Evolutionary conservation across 2,113 vertebrate genomes (phyloP).

Genomic region (Syngnathus typhle): DNA sequence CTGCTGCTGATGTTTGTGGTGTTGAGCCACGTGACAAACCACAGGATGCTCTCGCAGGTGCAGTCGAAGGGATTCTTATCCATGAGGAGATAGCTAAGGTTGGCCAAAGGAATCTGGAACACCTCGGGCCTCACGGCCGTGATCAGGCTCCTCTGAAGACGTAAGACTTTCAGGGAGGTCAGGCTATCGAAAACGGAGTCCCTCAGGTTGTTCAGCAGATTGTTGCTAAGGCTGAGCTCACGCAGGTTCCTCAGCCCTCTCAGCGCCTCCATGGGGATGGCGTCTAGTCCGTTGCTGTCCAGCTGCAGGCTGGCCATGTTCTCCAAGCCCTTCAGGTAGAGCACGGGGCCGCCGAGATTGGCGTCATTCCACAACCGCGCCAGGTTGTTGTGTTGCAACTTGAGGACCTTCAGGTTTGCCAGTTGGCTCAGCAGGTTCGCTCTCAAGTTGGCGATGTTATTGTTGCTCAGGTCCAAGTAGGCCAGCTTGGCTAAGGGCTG

Average conservation of each 20-base stretch:
- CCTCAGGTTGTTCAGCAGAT: conserved; percentile 80
- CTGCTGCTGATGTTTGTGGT: conserved; percentile 65
- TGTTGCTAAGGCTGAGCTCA: conserved; percentile 73
- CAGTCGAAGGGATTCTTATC: conserved; percentile 90
- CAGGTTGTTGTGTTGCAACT: conserved; percentile 92
- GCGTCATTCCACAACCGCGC: conserved; percentile 85
- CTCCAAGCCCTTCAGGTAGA: conserved; percentile 74
- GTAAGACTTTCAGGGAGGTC: conserved; percentile 69
- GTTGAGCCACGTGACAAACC: conserved; percentile 89
- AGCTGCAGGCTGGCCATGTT: conserved; percentile 73
- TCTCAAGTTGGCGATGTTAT: conserved; percentile 87
- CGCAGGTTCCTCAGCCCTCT: conserved; percentile 71
- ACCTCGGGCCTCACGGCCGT: conserved; percentile 79
- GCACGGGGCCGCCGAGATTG: conserved; percentile 81
- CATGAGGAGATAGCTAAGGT: conserved; percentile 76
- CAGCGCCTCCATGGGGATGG: conserved; percentile 79
- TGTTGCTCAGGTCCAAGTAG: conserved; percentile 87
- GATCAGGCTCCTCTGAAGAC: conserved; percentile 86
- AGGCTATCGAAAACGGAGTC: conserved; percentile 77
- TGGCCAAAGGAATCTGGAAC: conserved; percentile 74
- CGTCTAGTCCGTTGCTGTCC: conserved; percentile 88
- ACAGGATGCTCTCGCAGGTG: conserved; percentile 91
- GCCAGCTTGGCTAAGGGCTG: conserved; percentile 73
- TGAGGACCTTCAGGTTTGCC: conserved; percentile 74
- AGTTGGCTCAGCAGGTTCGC: conserved; percentile 75